phyloP scores from a whole-genome alignment of 2,113 vertebrate species.

The Falco punctatus region DNA sequence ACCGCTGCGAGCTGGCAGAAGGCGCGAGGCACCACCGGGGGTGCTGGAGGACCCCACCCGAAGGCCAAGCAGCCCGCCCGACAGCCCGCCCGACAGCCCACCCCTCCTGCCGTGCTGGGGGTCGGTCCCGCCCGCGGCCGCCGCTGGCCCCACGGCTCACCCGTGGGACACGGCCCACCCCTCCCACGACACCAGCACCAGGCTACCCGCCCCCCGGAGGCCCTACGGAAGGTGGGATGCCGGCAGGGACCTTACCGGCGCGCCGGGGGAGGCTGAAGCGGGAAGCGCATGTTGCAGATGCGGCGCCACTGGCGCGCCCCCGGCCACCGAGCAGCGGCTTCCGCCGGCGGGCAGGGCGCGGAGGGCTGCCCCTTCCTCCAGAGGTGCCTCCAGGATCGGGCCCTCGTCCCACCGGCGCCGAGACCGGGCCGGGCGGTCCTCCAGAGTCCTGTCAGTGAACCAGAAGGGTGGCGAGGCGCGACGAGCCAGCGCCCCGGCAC shows the following conservation, averaged over 20 bases:
- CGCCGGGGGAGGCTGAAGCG: not conserved
- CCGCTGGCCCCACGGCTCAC: not conserved
- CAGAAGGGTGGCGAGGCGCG: not conserved
- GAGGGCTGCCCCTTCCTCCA: not conserved
- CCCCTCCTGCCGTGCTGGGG: not conserved
- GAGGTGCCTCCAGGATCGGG: not conserved
- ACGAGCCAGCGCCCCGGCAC: not conserved
- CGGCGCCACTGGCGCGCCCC: not conserved
- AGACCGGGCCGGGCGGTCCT: not conserved
- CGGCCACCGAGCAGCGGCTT: not conserved
- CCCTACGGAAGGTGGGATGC: not conserved
- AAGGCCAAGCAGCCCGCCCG: no score
- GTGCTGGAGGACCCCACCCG: not conserved
- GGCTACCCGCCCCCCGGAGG: not conserved
- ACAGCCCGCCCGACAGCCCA: not conserved
- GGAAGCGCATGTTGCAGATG: not conserved
- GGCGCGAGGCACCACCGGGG: not conserved
- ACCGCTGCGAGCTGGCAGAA: rapidly evolving
- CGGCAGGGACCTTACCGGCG: not conserved
- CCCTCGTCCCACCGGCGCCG: not conserved
- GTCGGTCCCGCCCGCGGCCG: rapidly evolving
- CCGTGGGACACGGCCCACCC: not conserved
- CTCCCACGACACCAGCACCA: not conserved
- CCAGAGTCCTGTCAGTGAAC: not conserved
- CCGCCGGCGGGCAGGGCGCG: not conserved